Evolutionary conservation across 2,888 invertebrate genomes (phyloP), one percentile per base, ranked within the genome.

Genomic region (Onchidella celtica): DNA sequence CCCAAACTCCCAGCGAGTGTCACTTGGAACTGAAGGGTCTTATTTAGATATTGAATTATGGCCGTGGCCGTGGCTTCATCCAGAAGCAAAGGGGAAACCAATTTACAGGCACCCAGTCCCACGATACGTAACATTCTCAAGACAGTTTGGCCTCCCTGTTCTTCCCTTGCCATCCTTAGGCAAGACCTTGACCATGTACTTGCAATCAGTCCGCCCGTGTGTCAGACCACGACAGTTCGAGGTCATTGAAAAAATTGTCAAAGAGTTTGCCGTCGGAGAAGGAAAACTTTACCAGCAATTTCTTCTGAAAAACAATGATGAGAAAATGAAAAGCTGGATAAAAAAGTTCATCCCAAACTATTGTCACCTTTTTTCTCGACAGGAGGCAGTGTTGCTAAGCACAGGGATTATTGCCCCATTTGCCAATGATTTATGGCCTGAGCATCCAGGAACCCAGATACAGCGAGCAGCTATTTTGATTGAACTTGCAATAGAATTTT

Each of bases 371-470:
- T 78, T 47, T 21, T 38, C 68, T 11, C 27, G 65, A 38, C 36
- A 59, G 29, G 78, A 38, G 9, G 59, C 68, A 11, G 69, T 59
- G 14, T 3, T 69, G 36, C 9, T 57, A 24, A 78, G 70, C 40
- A 59, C n/a, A 24, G 68, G 29, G 3, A 78, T 78, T 36, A 40
- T 78, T 1, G 55, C 59, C 3, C 78, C 78, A 9, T 78, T 78
- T 17, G 55, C 65, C 55, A 36, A 73, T 36, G 79, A 79, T 34
- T 32, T 79, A 9, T 79, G 79, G 79, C 79, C 73, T 0, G 79
- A 40, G 11, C 47, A 24, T 29, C n/a, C 17, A 3, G 65, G 57
- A n/a, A 36, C 73, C 4, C 72, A 65, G 27, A 11, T 79, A 3
- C 47, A 40, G 1, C 40, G 79, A 21, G 72, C 79, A 2, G 32